Evolutionary conservation across 1,140 invertebrate genomes (phyloP).

Genomic region (Atta colombica): DNA sequence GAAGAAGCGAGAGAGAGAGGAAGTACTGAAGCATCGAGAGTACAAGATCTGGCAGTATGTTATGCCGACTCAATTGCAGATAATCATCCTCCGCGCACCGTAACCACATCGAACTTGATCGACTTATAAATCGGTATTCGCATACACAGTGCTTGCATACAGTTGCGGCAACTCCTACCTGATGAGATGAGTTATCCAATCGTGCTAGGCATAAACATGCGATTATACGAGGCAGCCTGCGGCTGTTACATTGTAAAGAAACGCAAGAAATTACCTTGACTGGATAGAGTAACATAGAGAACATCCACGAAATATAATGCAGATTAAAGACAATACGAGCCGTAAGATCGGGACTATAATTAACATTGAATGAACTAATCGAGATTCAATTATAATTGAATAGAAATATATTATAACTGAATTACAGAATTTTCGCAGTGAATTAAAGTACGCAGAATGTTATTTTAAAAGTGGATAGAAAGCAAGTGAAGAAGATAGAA

Average conservation of each 20-base stretch:
- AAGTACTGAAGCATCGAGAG: conserved; percentile 53
- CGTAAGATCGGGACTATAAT: background rate
- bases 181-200: conserved; percentile 79
- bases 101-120: conserved; percentile 76
- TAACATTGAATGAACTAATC: conserved; percentile 3
- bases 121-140: conserved; percentile 78
- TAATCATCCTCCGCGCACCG: conserved; percentile 71
- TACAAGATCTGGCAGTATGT: conserved; percentile 70
- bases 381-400: background rate
- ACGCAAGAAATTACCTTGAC: conserved; percentile 40
- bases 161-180: conserved; percentile 69
- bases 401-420: conserved; percentile 14
- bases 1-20: conserved; percentile 23
- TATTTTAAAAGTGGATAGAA: conserved; percentile 4
- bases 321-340: conserved; percentile 42
- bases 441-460: background rate
- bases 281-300: background rate
- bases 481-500: background rate
- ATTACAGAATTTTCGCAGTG: background rate
- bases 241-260: conserved; percentile 44
- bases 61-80: conserved; percentile 76
- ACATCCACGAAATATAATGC: conserved; percentile 11
- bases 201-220: conserved; percentile 71
- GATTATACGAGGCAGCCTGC: conserved; percentile 66
- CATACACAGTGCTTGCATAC: conserved; percentile 31